phyloP scores from a whole-genome alignment of 92 coral and sea anemone genomes.

The Pocillopora meandrina region DNA sequence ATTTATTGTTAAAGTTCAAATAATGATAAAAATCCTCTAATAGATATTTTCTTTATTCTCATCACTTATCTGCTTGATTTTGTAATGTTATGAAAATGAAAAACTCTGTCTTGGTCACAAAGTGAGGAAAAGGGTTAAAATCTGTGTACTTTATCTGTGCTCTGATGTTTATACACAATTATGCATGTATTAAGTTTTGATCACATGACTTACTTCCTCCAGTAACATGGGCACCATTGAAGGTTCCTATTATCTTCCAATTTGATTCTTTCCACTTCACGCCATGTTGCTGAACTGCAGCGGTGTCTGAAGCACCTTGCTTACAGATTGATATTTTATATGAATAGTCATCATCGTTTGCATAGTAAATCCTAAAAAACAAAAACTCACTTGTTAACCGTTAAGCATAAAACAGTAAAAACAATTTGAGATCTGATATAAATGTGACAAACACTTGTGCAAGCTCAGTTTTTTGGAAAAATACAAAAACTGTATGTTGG shows the following conservation, averaged over 20 bases:
- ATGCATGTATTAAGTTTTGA: not conserved
- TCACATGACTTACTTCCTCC: slow-evolving; percentile 56
- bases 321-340: slow-evolving; percentile 23
- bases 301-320: fast-evolving
- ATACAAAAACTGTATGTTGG: no score
- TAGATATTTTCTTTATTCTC: not conserved
- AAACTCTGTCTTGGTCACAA: no score
- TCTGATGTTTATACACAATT: no score
- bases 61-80: no score
- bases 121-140: no score
- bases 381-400: not conserved
- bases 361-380: not conserved
- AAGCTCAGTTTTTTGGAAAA: no score
- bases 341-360: slow-evolving; percentile 7
- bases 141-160: no score
- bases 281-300: slow-evolving; percentile 11
- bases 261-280: not conserved
- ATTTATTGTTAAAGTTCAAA: not conserved
- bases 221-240: slow-evolving; percentile 11
- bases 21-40: not conserved
- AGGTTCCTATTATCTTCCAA: slow-evolving; percentile 18
- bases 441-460: no score
- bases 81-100: no score
- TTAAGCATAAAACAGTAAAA: not conserved
- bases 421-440: no score